phyloP scores from a whole-genome alignment of 2,888 invertebrate genomes.

The Hirtodrosophila trivittata region DNA sequence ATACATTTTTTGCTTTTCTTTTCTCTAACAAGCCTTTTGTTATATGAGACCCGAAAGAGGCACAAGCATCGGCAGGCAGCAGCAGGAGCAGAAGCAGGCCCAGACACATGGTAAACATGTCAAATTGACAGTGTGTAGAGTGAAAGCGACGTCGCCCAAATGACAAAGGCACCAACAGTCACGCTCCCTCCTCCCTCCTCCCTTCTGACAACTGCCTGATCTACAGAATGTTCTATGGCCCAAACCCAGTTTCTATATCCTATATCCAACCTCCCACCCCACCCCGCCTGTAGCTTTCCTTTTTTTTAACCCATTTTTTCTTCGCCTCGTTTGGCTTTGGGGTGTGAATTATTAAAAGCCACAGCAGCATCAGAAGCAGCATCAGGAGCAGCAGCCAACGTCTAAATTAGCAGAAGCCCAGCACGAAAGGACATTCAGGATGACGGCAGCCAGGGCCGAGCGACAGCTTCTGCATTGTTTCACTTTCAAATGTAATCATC shows the following conservation, averaged over 20 bases:
- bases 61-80: not conserved
- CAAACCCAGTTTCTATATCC: too few species aligned
- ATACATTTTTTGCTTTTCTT: not conserved
- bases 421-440: slow-evolving; percentile 32
- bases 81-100: slow-evolving; percentile 34
- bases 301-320: slow-evolving; percentile 71
- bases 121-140: slow-evolving; percentile 75
- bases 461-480: slow-evolving; percentile 60
- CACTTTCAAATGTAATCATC: slow-evolving; percentile 71
- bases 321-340: slow-evolving; percentile 49
- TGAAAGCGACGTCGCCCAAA: slow-evolving; percentile 70
- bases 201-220: slow-evolving; percentile 3
- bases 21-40: slow-evolving; percentile 64
- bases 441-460: slow-evolving; percentile 23
- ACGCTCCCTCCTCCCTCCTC: slow-evolving; percentile 24
- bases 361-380: slow-evolving; percentile 32
- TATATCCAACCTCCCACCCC: too few species aligned
- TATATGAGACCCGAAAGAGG: slow-evolving; percentile 49
- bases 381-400: slow-evolving; percentile 38
- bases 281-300: slow-evolving; percentile 35
- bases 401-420: slow-evolving; percentile 68
- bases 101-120: slow-evolving; percentile 80
- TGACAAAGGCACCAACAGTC: slow-evolving; percentile 63
- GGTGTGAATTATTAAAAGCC: slow-evolving; percentile 78
- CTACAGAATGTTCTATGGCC: slow-evolving; percentile 14